phyloP scores from a whole-genome alignment of 2,888 invertebrate genomes.

The Polyploca ridens region DNA sequence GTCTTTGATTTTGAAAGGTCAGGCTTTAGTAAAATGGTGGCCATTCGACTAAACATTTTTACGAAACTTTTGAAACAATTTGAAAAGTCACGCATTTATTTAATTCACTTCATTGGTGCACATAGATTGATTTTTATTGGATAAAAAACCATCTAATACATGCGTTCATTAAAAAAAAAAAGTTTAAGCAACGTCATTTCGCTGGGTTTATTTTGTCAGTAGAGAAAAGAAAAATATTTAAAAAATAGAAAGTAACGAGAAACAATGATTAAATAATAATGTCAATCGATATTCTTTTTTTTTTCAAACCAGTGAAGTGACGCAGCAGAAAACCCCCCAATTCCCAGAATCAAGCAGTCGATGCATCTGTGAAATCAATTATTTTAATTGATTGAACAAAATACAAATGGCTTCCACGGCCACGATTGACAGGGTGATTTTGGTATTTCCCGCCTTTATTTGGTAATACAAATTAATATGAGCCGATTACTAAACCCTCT shows the following conservation, averaged over 20 bases:
- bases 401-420: constrained; percentile 69
- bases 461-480: constrained; percentile 23
- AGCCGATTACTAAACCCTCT: not conserved
- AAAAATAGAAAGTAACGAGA: not conserved
- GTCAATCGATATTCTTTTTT: not conserved
- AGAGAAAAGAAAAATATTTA: too few species aligned
- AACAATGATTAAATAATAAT: not conserved
- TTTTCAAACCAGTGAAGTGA: constrained; percentile 31
- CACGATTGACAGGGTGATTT: constrained; percentile 71
- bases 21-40: too few species aligned
- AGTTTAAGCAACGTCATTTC: too few species aligned
- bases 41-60: too few species aligned
- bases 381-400: constrained; percentile 80
- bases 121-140: too few species aligned
- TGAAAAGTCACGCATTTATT: too few species aligned
- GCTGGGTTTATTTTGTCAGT: too few species aligned
- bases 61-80: too few species aligned
- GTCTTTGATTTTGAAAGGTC: too few species aligned
- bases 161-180: too few species aligned
- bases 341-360: constrained; percentile 37
- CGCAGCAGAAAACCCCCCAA: constrained; percentile 34
- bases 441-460: constrained; percentile 67
- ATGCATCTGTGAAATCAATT: constrained; percentile 78
- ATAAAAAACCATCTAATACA: too few species aligned
- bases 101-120: too few species aligned